Evolutionary conservation across 2,888 invertebrate species (phyloP).

Genomic region (Cryptus viduatorius): DNA sequence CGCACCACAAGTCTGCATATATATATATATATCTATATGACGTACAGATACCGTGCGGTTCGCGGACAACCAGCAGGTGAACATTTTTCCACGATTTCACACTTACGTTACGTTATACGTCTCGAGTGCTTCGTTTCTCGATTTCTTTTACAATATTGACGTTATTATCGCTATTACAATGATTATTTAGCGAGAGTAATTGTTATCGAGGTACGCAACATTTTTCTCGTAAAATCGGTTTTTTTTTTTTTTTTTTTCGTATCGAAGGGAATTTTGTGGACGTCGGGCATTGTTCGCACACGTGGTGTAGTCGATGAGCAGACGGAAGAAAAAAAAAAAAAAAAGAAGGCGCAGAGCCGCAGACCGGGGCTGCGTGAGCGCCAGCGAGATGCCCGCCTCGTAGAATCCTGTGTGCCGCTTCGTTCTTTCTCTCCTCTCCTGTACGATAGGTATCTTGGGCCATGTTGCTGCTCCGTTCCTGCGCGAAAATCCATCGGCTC

Average conservation of each 20-base stretch:
- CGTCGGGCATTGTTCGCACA: constrained; percentile 28
- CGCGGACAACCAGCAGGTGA: constrained; percentile 6
- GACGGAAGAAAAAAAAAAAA: constrained; percentile 21
- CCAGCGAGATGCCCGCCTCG: too few species aligned
- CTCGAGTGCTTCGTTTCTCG: background rate
- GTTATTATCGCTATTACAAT: background rate
- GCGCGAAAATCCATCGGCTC: constrained; percentile 47
- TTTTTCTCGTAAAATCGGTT: background rate
- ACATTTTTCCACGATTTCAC: constrained; percentile 19
- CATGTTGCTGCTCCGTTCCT: background rate
- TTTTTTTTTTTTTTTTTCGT: background rate
- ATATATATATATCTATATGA: constrained; percentile 29
- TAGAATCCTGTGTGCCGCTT: too few species aligned
- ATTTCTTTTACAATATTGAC: background rate
- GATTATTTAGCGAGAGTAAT: background rate
- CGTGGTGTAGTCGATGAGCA: constrained; percentile 10
- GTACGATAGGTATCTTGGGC: background rate
- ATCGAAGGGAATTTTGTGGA: background rate
- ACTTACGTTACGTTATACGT: background rate
- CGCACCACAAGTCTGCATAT: background rate
- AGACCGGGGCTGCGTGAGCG: constrained; percentile 58
- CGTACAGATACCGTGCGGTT: constrained; percentile 1
- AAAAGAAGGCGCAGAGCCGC: background rate
- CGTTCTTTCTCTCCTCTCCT: background rate
- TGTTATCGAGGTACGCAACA: background rate